Base-by-base conservation (phyloP, 64 coral and sea anemone species). In the Pocillopora verrucosa region DNA sequence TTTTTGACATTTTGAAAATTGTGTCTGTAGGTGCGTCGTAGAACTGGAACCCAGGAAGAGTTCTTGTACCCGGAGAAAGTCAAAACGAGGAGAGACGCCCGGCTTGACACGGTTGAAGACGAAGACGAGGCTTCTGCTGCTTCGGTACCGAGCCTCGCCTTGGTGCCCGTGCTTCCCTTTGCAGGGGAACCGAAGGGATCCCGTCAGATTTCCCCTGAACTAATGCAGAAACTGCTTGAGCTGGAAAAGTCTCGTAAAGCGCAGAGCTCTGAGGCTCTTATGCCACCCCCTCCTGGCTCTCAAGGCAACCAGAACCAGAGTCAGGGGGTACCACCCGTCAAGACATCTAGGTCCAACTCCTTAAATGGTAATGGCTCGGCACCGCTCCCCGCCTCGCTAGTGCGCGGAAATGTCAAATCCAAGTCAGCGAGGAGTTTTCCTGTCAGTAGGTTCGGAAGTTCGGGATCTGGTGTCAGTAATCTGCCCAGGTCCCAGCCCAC, bases 181-280 rank as follows among this genome's bases (percentile, higher is more conserved):
- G 20, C 82, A 22, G 65, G 64, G 20, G 82, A 85, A 1, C 64
- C 82, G 16, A 85, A 85, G 37, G 64, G 11, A 22, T 11, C 82
- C 20, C 82, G 82, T 51, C 95, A 97, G 82, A 97, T 97, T 17
- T 97, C 95, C 36, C 88, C 93, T 59, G 97, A 99, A 69, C 94
- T 99, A 41, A 99, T 95, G 93, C 97, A 99, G 56, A 99, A 99
- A 91, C 36, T 99, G 13, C 73, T 99, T 58, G 91, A 99, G 87
- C 73, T 99, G 0, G 97, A 99, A 65, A 95, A 95, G 56, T 89
- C 97, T 74, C 91, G 97, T 16, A 99, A 95, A 76, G 58, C 74
- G 35, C 84, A 92, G 72, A 88, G 87, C n/a, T 72, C 86, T 6
- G 58, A 77, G 24, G 17, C 79, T 10, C 57, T 75, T 6, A 91